Evolutionary conservation across 2,888 invertebrate genomes (phyloP).

Genomic region (Sarcophaga variegata): DNA sequence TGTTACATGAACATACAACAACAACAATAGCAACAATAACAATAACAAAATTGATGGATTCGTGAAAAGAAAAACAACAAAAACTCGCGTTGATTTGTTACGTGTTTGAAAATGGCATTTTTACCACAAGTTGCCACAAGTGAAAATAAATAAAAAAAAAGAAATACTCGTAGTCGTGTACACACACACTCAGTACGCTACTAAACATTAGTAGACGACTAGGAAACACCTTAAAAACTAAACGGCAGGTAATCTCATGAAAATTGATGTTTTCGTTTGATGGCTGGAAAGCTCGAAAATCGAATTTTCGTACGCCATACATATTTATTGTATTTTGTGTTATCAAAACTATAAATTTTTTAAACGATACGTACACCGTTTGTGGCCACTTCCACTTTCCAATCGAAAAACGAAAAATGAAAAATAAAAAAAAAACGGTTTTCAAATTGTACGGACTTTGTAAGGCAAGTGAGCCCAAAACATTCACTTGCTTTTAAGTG

Average conservation of each 20-base stretch:
- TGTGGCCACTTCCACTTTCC: slow-evolving; percentile 5
- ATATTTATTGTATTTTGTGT: no score
- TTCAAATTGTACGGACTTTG: not conserved
- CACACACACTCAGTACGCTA: no score
- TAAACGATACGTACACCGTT: no score
- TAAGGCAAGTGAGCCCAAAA: not conserved
- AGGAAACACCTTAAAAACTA: not conserved
- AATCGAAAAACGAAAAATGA: slow-evolving; percentile 28
- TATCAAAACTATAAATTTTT: no score
- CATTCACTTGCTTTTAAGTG: no score
- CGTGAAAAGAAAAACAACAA: slow-evolving; percentile 43
- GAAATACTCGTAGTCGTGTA: no score
- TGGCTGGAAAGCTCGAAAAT: no score
- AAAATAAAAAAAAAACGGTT: not conserved
- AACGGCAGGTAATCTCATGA: no score
- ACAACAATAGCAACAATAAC: slow-evolving; percentile 29
- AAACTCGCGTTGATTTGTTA: slow-evolving; percentile 59
- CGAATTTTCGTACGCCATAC: no score
- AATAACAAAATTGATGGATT: slow-evolving; percentile 58
- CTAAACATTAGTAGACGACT: not conserved
- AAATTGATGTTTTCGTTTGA: no score
- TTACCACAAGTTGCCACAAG: slow-evolving; percentile 46
- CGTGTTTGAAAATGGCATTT: slow-evolving; percentile 58
- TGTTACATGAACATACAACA: slow-evolving; percentile 29
- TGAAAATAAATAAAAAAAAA: slow-evolving; percentile 1